phyloP scores from a whole-genome alignment of 2,113 vertebrate genomes.

The Ovis canadensis region DNA sequence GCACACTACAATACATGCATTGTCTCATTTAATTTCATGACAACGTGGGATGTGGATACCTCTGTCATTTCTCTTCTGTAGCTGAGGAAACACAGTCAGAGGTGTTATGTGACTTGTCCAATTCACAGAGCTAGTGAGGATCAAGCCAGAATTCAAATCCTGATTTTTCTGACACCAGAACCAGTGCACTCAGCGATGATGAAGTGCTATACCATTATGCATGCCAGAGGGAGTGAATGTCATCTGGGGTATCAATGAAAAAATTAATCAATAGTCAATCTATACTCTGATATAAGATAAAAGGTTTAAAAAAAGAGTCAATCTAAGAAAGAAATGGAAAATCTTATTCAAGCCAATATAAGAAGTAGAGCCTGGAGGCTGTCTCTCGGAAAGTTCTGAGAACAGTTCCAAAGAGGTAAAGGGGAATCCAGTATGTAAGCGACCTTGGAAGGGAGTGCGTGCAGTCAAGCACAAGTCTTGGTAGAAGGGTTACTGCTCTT shows the following conservation, averaged over 20 bases:
- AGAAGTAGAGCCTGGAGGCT: background rate
- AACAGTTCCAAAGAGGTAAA: background rate
- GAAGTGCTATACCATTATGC: accelerated
- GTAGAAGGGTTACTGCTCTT: background rate
- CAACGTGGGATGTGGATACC: too few species aligned
- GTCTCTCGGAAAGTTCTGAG: background rate
- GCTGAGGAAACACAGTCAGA: background rate
- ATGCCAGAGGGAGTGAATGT: too few species aligned
- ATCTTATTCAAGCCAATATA: background rate
- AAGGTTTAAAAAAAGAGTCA: background rate
- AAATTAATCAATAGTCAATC: background rate
- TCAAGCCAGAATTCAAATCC: background rate
- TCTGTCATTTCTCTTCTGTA: background rate
- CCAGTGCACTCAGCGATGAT: accelerated
- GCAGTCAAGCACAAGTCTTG: background rate
- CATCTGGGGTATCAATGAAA: background rate
- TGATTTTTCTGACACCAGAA: background rate
- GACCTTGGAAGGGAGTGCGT: background rate
- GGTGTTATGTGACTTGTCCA: background rate
- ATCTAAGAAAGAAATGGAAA: background rate
- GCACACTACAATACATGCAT: accelerated
- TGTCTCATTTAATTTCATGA: background rate
- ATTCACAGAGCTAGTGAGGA: background rate
- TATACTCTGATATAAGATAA: background rate
- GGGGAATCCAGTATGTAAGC: background rate